Evolutionary conservation across 2,888 invertebrate genomes (phyloP).

Genomic region (Ochropleura plecta): DNA sequence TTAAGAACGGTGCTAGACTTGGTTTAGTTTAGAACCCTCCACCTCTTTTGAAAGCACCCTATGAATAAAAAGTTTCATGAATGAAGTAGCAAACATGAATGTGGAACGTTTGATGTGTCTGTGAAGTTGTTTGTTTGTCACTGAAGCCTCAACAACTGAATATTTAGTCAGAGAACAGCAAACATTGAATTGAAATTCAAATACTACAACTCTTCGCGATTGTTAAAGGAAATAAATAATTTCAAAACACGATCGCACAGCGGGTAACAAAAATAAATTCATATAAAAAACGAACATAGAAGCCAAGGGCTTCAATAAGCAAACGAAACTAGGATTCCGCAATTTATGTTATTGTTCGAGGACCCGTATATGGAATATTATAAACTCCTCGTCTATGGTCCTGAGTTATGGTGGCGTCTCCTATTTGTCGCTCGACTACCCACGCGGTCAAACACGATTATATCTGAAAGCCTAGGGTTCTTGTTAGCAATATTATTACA

Average conservation of each 20-base stretch:
- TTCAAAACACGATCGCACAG: conserved; percentile 23
- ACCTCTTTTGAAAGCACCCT: not conserved
- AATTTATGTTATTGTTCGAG: conserved; percentile 54
- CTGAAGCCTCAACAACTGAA: conserved; percentile 23
- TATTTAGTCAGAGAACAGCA: conserved; percentile 8
- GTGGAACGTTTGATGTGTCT: conserved; percentile 23
- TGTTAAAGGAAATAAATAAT: conserved; percentile 23
- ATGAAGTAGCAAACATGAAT: conserved; percentile 17
- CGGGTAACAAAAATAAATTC: conserved; percentile 21
- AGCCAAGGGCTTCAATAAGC: conserved; percentile 30
- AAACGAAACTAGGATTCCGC: conserved; percentile 45
- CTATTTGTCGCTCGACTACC: conserved; percentile 49
- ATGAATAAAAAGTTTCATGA: not conserved
- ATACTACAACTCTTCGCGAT: not conserved
- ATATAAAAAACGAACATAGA: conserved; percentile 25
- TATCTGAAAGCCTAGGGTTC: conserved; percentile 40
- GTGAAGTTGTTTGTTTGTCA: conserved; percentile 19
- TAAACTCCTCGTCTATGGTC: conserved; percentile 29
- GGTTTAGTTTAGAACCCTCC: too few species aligned
- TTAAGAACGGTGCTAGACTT: too few species aligned
- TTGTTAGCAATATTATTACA: conserved; percentile 58
- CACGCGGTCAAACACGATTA: conserved; percentile 50
- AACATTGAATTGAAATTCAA: conserved; percentile 19
- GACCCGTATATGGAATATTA: conserved; percentile 48
- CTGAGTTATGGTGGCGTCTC: conserved; percentile 40